Base-by-base conservation (phyloP, 2,797 vertebrate species). In the Arctocebus calabarensis region DNA sequence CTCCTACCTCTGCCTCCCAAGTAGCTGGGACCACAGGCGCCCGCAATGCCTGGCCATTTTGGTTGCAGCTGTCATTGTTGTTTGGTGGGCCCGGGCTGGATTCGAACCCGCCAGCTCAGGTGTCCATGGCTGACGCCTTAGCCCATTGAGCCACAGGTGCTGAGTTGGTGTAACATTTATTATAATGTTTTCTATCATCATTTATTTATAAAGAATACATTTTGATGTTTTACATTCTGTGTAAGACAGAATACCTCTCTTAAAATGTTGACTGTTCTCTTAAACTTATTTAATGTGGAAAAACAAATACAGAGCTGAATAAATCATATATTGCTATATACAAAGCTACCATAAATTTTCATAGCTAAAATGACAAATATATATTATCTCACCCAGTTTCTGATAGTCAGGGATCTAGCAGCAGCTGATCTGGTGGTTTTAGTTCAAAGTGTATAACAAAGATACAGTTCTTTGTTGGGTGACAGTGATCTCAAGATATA, bases 201-300 rank as follows among this genome's bases (percentile, higher is more conserved):
- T 75, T 75, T 74, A 7, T 52, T 16, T 52, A 52, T 52, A 52
- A 52, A 45, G 85, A 82, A 64, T 1, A 37, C 19, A 34, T 34
- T 84, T 85, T 57, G 1, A 91, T 61, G 75, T 64, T 91, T 48
- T 43, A 61, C 0, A 23, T 55, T 86, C 91, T 86, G 32, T 55
- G 0, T 52, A 83, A 70, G n/a, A 74, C 32, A 37, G 23, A 88
- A 40, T 64, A n/a, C 0, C 1, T 79, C 3, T 86, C 40, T 84
- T 87, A 82, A 90, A 96, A 4, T 73, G 23, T 22, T 55, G 68
- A 88, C 87, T 61, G 12, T 27, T 59, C 11, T 75, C 74, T 93
- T 7, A 68, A 87, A 64, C 9, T 68, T 57, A 32, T 22, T 1
- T 29, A 37, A 57, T 88, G 29, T 64, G 20, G 59, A 71, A 88